Evolutionary conservation across 2,113 vertebrate species (phyloP), one percentile per base, ranked within the genome.

Genomic region (Chaenogobius annularis): DNA sequence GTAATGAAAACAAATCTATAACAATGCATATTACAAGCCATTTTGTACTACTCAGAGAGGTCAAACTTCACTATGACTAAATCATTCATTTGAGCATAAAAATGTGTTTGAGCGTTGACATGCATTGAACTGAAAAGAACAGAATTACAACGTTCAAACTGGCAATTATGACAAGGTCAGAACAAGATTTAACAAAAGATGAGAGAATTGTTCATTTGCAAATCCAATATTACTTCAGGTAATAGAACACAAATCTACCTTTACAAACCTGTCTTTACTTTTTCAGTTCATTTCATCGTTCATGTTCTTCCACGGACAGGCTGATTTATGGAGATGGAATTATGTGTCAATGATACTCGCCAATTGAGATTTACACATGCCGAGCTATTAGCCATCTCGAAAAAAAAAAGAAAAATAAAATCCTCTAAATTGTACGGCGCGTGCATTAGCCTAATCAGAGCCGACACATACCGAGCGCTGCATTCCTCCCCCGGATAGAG

Each of bases 381-480:
- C 56, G 35, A 73, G 55, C 37, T 74, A 46, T 74, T 50, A 35
- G 37, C 68, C 73, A 47, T 14, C 13, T 61, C 74, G 55, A 14
- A 76, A 75, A 9, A 40, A 40, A 40, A 40, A 40, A 35, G 3
- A 35, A 40, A 40, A 40, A 40, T 3, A 83, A 81, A 72, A 72
- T 73, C 74, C 54, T 69, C 48, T 54, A 70, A 84, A 72, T 52
- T 13, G 0, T 74, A 73, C 73, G 22, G 65, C 77, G 69, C 61
- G 65, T 71, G 68, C 67, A 79, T 79, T 70, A 71, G 70, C 1
- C 22, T 75, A 85, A 85, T 79, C 81, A 80, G 61, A 75, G 63
- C 23, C 71, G 65, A 40, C 70, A 68, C 66, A 50, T 50, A 50
- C 12, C 1, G 56, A 23, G 80, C n/a, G 68, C 66, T 52, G 56